Percentiles rank a stretch among this genome's conserved stretches.
These are phyloP conservation scores for Steatornis caripensis DNA, from an alignment of 2,113 vertebrate species.

Conservation along the genomic window DNA sequence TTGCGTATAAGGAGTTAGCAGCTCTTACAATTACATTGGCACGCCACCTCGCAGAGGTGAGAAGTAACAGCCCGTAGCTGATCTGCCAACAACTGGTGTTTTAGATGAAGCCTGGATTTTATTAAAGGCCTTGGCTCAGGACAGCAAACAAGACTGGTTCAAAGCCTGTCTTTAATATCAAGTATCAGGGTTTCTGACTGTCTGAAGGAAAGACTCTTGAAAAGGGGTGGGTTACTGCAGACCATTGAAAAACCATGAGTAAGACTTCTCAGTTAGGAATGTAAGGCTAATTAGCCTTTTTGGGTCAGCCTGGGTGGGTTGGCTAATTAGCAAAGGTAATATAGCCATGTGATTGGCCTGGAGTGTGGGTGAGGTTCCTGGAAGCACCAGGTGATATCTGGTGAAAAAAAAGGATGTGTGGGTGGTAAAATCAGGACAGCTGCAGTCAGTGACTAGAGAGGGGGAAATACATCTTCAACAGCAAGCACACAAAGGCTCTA, in stretches of 20 bases:
- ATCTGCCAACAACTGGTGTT: slow-evolving; percentile 9
- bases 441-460: slow-evolving; percentile 16
- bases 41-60: not conserved
- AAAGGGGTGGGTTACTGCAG: slow-evolving; percentile 2
- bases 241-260: slow-evolving; percentile 44
- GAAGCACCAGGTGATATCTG: slow-evolving; percentile 57
- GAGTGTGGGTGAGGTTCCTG: slow-evolving; percentile 61
- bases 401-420: slow-evolving; percentile 11
- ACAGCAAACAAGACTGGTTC: slow-evolving; percentile 29
- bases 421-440: slow-evolving; percentile 58
- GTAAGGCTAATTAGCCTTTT: slow-evolving; percentile 35
- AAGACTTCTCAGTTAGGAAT: slow-evolving; percentile 45
- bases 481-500: not conserved
- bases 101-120: slow-evolving; percentile 5
- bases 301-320: slow-evolving; percentile 60
- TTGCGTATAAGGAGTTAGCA: not conserved
- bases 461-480: not conserved
- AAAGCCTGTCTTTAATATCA: slow-evolving; percentile 38
- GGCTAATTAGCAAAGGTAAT: slow-evolving; percentile 52
- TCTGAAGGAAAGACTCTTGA: not conserved
- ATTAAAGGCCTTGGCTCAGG: slow-evolving; percentile 48
- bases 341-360: slow-evolving; percentile 50
- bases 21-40: not conserved
- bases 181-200: slow-evolving; percentile 18
- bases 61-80: not conserved